A percentile compares a stretch with the other conserved stretches of the same genome.
These are phyloP conservation scores for Semnopithecus entellus DNA, from an alignment of 2,113 vertebrate species.

Conservation along the genomic window DNA sequence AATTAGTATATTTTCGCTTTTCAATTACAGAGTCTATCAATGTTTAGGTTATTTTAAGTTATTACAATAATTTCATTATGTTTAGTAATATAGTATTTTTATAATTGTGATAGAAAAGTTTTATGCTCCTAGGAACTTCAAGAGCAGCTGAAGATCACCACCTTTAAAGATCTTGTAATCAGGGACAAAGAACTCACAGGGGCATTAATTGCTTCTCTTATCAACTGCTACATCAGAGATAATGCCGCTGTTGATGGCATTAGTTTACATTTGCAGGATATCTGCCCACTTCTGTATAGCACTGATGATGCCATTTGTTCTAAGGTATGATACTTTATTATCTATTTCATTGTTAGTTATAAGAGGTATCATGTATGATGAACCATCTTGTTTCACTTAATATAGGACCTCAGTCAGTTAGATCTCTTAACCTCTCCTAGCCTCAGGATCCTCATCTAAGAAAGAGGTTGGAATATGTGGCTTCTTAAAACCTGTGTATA, in stretches of 20 bases:
- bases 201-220: slow-evolving; percentile 94
- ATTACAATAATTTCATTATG: neutral
- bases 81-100: neutral
- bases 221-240: slow-evolving; percentile 98
- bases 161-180: slow-evolving; percentile 96
- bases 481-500: neutral
- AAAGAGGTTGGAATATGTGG: neutral
- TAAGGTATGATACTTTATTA: slow-evolving; percentile 86
- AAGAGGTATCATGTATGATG: neutral
- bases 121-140: slow-evolving; percentile 90
- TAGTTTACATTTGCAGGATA: slow-evolving; percentile 93
- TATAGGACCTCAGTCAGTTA: neutral
- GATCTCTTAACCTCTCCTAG: neutral
- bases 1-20: neutral
- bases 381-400: neutral
- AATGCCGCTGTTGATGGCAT: slow-evolving; percentile 95
- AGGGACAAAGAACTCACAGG: slow-evolving; percentile 94
- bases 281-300: slow-evolving; percentile 96
- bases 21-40: neutral
- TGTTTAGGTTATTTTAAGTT: neutral
- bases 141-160: slow-evolving; percentile 93
- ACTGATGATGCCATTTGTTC: slow-evolving; percentile 96
- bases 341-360: neutral
- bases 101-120: neutral
- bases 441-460: neutral